Evolutionary conservation across 2,797 vertebrate species (phyloP).

Genomic region (Rhinatrema bivittatum): DNA sequence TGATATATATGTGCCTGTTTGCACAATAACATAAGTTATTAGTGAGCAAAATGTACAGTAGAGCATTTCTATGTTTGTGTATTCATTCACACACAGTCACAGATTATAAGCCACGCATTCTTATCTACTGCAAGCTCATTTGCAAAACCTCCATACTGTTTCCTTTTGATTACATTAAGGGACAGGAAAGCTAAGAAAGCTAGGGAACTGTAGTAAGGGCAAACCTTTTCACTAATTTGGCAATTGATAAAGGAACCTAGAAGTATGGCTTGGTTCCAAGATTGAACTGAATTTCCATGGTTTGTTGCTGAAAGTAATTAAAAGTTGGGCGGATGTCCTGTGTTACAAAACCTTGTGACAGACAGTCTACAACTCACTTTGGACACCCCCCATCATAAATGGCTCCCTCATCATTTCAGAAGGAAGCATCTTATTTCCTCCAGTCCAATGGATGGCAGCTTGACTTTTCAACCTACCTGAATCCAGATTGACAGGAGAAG

Average conservation of each 20-base stretch:
- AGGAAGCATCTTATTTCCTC: slow-evolving; percentile 36
- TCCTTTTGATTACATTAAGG: slow-evolving; percentile 59
- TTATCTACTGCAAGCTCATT: slow-evolving; percentile 58
- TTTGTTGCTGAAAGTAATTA: slow-evolving; percentile 28
- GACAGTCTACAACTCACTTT: slow-evolving; percentile 16
- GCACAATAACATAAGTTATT: too few relatives aligned
- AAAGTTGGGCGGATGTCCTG: slow-evolving; percentile 12
- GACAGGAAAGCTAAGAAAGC: slow-evolving; percentile 55
- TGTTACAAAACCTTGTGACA: slow-evolving; percentile 18
- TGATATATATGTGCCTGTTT: too few relatives aligned
- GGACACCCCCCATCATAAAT: slow-evolving; percentile 20
- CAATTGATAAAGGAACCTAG: slow-evolving; percentile 26
- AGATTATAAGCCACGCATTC: slow-evolving; percentile 9
- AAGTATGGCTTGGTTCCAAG: slow-evolving; percentile 27
- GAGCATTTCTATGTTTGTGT: too few relatives aligned
- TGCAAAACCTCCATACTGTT: slow-evolving; percentile 58
- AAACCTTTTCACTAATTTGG: slow-evolving; percentile 39
- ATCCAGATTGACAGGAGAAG: slow-evolving; percentile 7
- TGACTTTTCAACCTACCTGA: slow-evolving; percentile 17
- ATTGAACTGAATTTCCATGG: slow-evolving; percentile 13
- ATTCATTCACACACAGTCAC: background rate
- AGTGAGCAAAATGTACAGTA: too few relatives aligned
- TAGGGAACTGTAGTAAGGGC: slow-evolving; percentile 49
- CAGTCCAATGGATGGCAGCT: slow-evolving; percentile 9
- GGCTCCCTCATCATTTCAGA: slow-evolving; percentile 18